Evolutionary conservation across 2,888 invertebrate species (phyloP).

Genomic region (Euphydryas editha): DNA sequence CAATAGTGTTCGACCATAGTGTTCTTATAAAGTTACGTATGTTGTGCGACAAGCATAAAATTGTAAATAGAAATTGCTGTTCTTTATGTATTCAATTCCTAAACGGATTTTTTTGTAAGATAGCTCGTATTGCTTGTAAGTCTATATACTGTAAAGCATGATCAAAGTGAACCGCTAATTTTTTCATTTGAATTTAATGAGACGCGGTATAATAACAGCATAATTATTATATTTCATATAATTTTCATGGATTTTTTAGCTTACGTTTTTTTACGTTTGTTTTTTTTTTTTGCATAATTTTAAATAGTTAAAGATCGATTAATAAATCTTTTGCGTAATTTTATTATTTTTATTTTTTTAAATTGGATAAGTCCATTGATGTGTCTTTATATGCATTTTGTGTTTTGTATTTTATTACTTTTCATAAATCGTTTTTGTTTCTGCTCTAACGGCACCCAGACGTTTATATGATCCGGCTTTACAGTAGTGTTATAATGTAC

Average conservation of each 20-base stretch:
- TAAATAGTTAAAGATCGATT: constrained; percentile 6
- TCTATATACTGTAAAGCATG: constrained; percentile 45
- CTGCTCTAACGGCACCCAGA: constrained; percentile 27
- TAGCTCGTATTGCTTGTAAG: constrained; percentile 49
- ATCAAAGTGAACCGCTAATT: constrained; percentile 12
- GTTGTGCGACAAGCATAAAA: constrained; percentile 67
- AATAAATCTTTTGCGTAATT: background rate
- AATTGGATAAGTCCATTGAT: background rate
- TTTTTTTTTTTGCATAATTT: constrained; percentile 15
- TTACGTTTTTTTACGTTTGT: background rate
- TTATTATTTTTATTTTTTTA: constrained; percentile 6
- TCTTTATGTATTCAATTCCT: constrained; percentile 52
- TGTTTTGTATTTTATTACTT: constrained; percentile 9
- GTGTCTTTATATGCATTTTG: constrained; percentile 24
- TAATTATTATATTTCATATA: constrained; percentile 4
- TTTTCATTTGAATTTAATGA: constrained; percentile 14
- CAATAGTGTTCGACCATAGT: constrained; percentile 53
- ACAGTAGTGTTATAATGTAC: constrained; percentile 59
- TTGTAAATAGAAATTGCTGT: constrained; percentile 72
- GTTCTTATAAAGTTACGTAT: constrained; percentile 54
- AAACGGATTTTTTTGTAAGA: constrained; percentile 50
- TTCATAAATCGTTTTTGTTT: constrained; percentile 29
- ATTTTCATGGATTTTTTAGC: constrained; percentile 15
- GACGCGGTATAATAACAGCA: constrained; percentile 8
- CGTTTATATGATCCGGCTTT: constrained; percentile 45